These are phyloP conservation scores for Ciconia stormi DNA, from an alignment of 2,113 vertebrate species.

Conservation along the genomic window DNA sequence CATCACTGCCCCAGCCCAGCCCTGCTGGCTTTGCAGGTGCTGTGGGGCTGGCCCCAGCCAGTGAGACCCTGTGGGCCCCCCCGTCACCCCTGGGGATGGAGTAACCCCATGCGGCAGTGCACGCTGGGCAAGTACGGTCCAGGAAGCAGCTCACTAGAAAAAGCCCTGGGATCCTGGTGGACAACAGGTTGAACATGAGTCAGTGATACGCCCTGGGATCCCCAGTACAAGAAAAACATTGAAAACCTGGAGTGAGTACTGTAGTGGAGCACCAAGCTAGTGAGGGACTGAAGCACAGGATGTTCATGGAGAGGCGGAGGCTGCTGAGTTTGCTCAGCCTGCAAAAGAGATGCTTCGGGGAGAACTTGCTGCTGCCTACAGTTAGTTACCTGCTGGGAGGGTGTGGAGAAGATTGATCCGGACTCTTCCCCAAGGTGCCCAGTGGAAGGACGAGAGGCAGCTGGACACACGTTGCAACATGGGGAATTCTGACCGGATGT, in stretches of 20 bases:
- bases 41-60: background rate
- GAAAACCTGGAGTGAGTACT: background rate
- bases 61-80: background rate
- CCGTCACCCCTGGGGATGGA: background rate
- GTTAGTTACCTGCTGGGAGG: background rate
- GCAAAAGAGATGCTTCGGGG: background rate
- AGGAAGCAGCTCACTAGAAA: background rate
- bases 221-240: background rate
- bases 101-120: background rate
- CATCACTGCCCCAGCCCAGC: accelerated
- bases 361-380: background rate
- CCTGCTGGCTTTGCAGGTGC: background rate
- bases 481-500: background rate
- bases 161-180: background rate
- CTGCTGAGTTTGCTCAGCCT: background rate
- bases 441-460: background rate
- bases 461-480: background rate
- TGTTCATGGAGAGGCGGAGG: background rate
- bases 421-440: accelerated
- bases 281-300: background rate
- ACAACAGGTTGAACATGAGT: background rate
- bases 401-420: background rate
- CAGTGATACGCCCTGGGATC: background rate
- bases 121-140: background rate
- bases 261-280: background rate